Evolutionary conservation across 2,113 vertebrate genomes (phyloP), one percentile per base, ranked within the genome.

Genomic region (Neomonachus schauinslandi): DNA sequence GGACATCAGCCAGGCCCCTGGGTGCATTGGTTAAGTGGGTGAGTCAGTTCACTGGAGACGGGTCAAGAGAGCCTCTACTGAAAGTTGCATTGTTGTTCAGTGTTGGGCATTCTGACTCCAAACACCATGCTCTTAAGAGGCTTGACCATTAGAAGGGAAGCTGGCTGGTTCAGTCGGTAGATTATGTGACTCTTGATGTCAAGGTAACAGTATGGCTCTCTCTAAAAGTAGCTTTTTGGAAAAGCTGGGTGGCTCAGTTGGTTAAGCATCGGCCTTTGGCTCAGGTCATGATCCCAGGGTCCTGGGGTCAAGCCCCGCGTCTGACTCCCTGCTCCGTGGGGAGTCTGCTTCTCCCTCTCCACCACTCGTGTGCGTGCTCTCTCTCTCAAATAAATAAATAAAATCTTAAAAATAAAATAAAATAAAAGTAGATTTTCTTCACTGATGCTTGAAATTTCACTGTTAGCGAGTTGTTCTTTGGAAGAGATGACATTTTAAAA

Each of bases 381-480:
- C 26, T 63, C 61, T 65, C 12, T 63, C 61, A 63, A 65, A 65
- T 65, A 65, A 65, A 65, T 65, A 65, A 65, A 65, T 31, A 31
- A 31, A 31, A 31, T 65, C 63, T 65, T 65, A 65, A 65, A 65
- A 53, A 7, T 46, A 46, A 65, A 31, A 65, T 31, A 65, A 65
- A 65, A 31, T 65, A 65, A 65, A 65, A 65, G 63, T 13, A 88
- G 11, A 6, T 46, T 91, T 82, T 86, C 46, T 88, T 65, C 46
- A 80, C 22, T 53, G 59, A 63, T 82, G 63, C 49, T 85, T 89
- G n/a, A 85, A 91, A 71, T 83, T 61, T 74, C n/a, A 55, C 72
- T 71, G 49, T 86, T 96, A 77, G 53, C 72, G 55, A 83, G 72
- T 72, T 61, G 26, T 80, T 69, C 53, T 92, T 82, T 96, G 65